Base-by-base conservation (phyloP, 2,888 invertebrate species). In the Silvanus unidentatus region DNA sequence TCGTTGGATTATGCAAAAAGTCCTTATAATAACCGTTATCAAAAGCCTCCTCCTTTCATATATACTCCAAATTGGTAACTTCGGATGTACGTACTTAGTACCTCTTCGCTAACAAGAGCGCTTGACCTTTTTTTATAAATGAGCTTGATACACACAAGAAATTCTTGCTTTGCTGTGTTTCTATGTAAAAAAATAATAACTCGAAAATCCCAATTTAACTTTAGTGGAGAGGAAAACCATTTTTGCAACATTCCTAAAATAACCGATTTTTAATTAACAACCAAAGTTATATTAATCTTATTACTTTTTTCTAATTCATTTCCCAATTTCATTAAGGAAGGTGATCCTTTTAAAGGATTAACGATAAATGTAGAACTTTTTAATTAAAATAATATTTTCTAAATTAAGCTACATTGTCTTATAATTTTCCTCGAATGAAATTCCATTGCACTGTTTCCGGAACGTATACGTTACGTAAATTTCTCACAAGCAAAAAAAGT, bases 21-120 rank as follows among this genome's bases (percentile, higher is more conserved):
- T 37, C 37, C 37, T 37, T 16, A 37, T 37, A 37, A 37, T 37
- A 37, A 37, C 15, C 16, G 16, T 37, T 37, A 14, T 37, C 6
- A 35, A 35, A 37, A 37, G 37, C 15, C 37, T 37, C 3, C 32
- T 32, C 3, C 12, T 12, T 32, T 37, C 12, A 37, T 13, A 37
- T 16, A 5, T 32, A n/a, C n/a, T 9, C 14, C 5, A 12, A 37
- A 37, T 37, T 5, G 37, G 37, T 37, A 15, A 37, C 37, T 37
- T 37, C 11, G 13, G 6, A 35, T n/a, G 11, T 35, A 35, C 35
- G 11, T 12, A 6, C 35, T 12, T 12, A 12, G 11, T 9, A 15
- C n/a, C 32, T 32, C n/a, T 28, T 35, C 13, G 35, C 16, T 37
- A 6, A 32, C 12, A 37, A 37, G 37, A 6, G 16, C 12, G 15